phyloP scores from a whole-genome alignment of 2,113 vertebrate species.

The Tyto alba region DNA sequence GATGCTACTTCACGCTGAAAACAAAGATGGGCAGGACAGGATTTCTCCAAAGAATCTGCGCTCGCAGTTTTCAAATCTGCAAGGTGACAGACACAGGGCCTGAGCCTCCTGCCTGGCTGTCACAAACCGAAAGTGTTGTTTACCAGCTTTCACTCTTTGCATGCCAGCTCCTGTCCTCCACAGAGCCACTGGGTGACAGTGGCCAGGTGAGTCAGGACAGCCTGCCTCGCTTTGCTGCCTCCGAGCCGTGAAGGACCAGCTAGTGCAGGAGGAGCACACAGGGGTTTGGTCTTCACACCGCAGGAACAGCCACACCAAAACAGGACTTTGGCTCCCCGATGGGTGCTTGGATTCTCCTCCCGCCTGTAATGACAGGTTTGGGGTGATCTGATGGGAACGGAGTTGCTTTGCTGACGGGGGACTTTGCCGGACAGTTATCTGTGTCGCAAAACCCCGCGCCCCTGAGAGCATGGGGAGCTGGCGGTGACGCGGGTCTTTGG shows the following conservation, averaged over 20 bases:
- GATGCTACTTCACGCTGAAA: not conserved
- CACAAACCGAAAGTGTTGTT: not conserved
- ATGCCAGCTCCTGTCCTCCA: not conserved
- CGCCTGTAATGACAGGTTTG: not conserved
- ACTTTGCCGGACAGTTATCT: not conserved
- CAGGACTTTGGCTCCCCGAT: not conserved
- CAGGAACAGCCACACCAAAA: not conserved
- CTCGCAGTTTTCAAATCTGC: not conserved
- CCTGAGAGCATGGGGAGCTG: fast-evolving
- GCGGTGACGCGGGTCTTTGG: fast-evolving
- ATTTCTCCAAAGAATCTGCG: not conserved
- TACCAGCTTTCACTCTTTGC: not conserved
- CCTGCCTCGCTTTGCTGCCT: not conserved
- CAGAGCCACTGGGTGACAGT: not conserved
- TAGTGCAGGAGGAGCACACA: not conserved
- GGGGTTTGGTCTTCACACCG: not conserved
- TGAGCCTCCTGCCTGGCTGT: not conserved
- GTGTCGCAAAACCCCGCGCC: not conserved
- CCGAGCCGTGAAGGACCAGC: fast-evolving
- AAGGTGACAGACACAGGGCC: not conserved
- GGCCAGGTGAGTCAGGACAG: not conserved
- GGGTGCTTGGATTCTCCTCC: not conserved
- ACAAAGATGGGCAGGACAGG: not conserved
- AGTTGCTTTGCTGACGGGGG: not conserved
- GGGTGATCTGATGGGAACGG: not conserved